Percentiles rank a stretch among this genome's conserved stretches.
These are phyloP conservation scores for Heliconius hortense DNA, from an alignment of 2,888 invertebrate species.

Conservation along the genomic window DNA sequence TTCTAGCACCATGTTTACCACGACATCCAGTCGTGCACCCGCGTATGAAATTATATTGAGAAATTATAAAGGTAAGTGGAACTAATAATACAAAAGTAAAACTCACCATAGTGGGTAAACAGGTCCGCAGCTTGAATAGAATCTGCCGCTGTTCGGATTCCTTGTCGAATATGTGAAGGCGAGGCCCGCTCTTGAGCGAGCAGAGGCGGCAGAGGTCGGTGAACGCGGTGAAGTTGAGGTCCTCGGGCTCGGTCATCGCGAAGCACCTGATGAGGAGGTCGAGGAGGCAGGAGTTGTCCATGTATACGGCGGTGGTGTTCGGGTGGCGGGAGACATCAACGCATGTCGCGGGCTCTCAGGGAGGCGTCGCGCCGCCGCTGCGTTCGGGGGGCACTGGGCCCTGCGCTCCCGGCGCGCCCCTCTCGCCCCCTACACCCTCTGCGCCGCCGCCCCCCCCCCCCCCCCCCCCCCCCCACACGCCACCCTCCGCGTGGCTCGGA, in stretches of 20 bases:
- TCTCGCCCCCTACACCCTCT: constrained; percentile 44
- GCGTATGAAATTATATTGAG: constrained; percentile 8
- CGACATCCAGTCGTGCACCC: constrained; percentile 6
- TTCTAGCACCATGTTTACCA: constrained; percentile 37
- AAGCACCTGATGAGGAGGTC: constrained; percentile 83
- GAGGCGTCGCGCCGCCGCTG: constrained; percentile 80
- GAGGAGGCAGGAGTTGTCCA: constrained; percentile 83
- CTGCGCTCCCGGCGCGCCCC: constrained; percentile 56
- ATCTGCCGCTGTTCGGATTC: constrained; percentile 87
- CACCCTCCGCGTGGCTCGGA: constrained; percentile 56
- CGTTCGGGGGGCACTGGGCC: constrained; percentile 77
- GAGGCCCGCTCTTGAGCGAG: constrained; percentile 85
- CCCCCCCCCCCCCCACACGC: constrained; percentile 49
- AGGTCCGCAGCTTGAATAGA: constrained; percentile 86
- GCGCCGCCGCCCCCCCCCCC: constrained; percentile 47
- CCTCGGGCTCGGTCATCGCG: constrained; percentile 85
- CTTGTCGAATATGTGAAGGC: constrained; percentile 87
- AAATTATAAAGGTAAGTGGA: constrained; percentile 23
- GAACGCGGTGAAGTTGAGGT: constrained; percentile 86
- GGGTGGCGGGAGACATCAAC: constrained; percentile 77
- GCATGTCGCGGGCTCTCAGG: constrained; percentile 75
- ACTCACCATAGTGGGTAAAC: constrained; percentile 85
- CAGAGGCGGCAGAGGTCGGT: constrained; percentile 87
- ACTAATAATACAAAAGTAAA: constrained; percentile 39
- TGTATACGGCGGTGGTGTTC: constrained; percentile 75